phyloP scores from a whole-genome alignment of 2,888 invertebrate species.

The Cerceris ruficornis region DNA sequence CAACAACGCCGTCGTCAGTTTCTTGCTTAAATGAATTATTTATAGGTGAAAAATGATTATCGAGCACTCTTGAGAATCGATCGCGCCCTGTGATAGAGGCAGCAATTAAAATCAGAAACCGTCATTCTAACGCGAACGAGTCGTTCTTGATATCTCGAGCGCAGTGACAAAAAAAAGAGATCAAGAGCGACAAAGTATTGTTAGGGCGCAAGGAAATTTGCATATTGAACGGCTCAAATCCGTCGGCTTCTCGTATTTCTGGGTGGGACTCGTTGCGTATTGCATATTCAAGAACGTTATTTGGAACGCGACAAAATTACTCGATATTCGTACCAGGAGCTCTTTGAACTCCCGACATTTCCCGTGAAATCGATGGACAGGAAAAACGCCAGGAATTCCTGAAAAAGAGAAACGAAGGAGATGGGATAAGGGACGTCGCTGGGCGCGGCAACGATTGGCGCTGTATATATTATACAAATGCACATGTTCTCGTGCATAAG shows the following conservation, averaged over 20 bases:
- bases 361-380: constrained; percentile 23
- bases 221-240: constrained; percentile 49
- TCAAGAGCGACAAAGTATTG: constrained; percentile 6
- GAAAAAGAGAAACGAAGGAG: neutral
- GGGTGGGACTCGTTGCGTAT: constrained; percentile 28
- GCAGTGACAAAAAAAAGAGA: constrained; percentile 1
- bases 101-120: neutral
- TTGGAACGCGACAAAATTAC: constrained; percentile 57
- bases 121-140: neutral
- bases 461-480: constrained; percentile 47
- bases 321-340: constrained; percentile 47
- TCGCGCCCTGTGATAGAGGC: neutral
- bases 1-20: too few species aligned
- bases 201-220: constrained; percentile 31
- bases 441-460: constrained; percentile 55
- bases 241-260: constrained; percentile 22
- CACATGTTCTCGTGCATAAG: constrained; percentile 35
- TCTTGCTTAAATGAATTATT: too few species aligned
- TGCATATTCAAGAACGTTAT: constrained; percentile 53
- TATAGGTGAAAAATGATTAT: too few species aligned
- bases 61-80: too few species aligned
- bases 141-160: neutral
- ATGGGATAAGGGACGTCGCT: constrained; percentile 18
- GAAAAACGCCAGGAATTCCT: constrained; percentile 31
- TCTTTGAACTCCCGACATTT: constrained; percentile 49